These are phyloP conservation scores for Protomyctophum bolini DNA, from an alignment of 2,113 vertebrate genomes.

Conservation along the genomic window DNA sequence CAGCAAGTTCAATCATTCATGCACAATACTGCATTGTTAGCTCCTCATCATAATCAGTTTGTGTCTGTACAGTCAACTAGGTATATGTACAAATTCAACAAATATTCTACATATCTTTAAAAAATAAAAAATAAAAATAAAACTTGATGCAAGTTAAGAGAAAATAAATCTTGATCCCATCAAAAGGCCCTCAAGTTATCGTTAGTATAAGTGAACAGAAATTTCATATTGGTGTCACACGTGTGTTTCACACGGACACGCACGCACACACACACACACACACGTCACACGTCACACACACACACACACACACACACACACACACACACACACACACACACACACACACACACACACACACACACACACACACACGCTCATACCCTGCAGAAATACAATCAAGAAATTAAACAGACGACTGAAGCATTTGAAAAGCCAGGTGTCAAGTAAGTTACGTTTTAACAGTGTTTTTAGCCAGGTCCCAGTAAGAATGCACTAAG, in stretches of 20 bases:
- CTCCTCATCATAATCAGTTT: slow-evolving; percentile 73
- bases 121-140: slow-evolving; percentile 87
- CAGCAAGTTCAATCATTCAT: slow-evolving; percentile 80
- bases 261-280: slow-evolving; percentile 23
- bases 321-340: slow-evolving; percentile 1
- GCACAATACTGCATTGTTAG: slow-evolving; percentile 77
- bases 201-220: slow-evolving; percentile 62
- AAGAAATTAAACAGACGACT: slow-evolving; percentile 27
- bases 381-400: slow-evolving; percentile 57
- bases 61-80: slow-evolving; percentile 73
- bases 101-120: slow-evolving; percentile 88
- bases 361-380: slow-evolving; percentile 40
- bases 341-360: slow-evolving; percentile 27
- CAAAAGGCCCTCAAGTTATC: slow-evolving; percentile 69
- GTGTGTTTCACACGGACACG: not conserved
- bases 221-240: not conserved
- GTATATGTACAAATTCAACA: slow-evolving; percentile 96
- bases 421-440: slow-evolving; percentile 32
- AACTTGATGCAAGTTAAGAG: slow-evolving; percentile 99
- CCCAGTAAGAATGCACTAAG: slow-evolving; percentile 20
- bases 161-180: slow-evolving; percentile 90
- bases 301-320: slow-evolving; percentile 15
- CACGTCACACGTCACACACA: not conserved
- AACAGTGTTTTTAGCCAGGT: slow-evolving; percentile 28
- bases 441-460: slow-evolving; percentile 10